Conservation (phyloP, 2,797 vertebrate species). For the Dendrocincla tyrannina region DNA sequence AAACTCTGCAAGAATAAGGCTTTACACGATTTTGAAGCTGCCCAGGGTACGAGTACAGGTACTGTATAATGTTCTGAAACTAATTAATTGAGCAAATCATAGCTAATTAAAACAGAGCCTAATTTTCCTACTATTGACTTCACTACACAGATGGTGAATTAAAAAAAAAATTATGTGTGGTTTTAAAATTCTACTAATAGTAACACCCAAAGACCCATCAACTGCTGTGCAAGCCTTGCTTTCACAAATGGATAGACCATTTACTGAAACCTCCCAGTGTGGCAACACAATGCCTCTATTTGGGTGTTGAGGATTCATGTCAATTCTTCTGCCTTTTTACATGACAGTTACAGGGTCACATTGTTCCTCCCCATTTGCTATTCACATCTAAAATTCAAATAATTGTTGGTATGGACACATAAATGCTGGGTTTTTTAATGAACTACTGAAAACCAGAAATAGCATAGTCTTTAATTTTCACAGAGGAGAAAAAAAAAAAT, state of each 20-base stretch:
- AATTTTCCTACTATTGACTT: background rate
- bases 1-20: background rate
- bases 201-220: background rate
- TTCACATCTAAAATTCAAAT: background rate
- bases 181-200: conserved; percentile 1
- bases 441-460: background rate
- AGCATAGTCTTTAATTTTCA: background rate
- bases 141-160: conserved; percentile 1
- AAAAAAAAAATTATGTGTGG: background rate
- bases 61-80: background rate
- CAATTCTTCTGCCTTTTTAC: background rate
- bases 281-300: background rate
- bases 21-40: background rate
- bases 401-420: background rate
- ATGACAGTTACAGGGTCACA: background rate
- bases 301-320: background rate
- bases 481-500: background rate
- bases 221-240: background rate
- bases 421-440: background rate
- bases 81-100: background rate
- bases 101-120: conserved; percentile 27
- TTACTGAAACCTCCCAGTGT: background rate
- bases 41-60: background rate
- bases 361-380: background rate
- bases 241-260: background rate